Evolutionary conservation across 2,888 invertebrate species (phyloP), one percentile per base, ranked within the genome.

Genomic region (Zele albiditarsus): DNA sequence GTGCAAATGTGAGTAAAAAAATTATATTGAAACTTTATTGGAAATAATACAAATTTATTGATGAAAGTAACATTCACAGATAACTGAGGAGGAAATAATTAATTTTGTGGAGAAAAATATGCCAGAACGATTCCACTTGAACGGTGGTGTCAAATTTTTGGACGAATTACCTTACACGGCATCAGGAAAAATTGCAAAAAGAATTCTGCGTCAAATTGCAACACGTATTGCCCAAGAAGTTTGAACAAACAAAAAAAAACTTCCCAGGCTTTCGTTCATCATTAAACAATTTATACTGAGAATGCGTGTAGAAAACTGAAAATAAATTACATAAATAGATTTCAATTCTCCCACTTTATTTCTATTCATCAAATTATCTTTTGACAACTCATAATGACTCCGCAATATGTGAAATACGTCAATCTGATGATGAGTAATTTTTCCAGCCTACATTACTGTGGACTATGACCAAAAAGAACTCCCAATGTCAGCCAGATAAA

Each of bases 141-240:
- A 84, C 14, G 87, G 82, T 3, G 87, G 88, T 0, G 84, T 88
- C 0, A 70, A 81, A 58, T 87, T 88, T 71, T 5, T 88, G 12
- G 78, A 85, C 0, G 71, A 71, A 71, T 73, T 88, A 23, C 87
- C 87, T 0, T 77, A 81, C 4, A 88, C 88, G 0, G 65, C 79
- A 2, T 78, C 83, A 0, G 85, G 83, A 38, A 80, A 80, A 81
- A 78, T 69, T 14, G 77, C 81, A 1, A 80, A 79, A 67, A 82
- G 78, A 58, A 73, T 79, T 25, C 76, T 87, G 3, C 84, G 79
- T 62, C 78, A 80, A 14, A 77, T 86, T 68, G 82, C 84, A 0
- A 82, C 63, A 23, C 16, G 16, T 20, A 53, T 72, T 25, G 72
- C 57, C 16, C 27, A 33, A 33, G 25, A 72, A 65, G 2, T 12